A percentile compares a stretch with the other conserved stretches of the same genome.
phyloP scores from a whole-genome alignment of 2,113 vertebrate species.

The Elgaria multicarinata region DNA sequence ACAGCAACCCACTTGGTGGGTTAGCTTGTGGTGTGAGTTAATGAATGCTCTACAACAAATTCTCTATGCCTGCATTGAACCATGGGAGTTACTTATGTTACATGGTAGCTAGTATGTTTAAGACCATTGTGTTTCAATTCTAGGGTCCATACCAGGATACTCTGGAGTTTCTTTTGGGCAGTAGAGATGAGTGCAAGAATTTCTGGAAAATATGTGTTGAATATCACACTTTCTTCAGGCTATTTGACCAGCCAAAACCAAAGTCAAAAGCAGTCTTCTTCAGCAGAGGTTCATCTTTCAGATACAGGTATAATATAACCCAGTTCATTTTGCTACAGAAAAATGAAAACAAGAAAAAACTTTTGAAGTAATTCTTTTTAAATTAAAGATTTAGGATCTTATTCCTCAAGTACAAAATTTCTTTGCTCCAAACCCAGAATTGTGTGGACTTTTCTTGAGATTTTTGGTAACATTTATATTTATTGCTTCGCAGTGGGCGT shows the following conservation, averaged over 20 bases:
- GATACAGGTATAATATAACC: slow-evolving; percentile 89
- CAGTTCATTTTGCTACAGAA: neutral
- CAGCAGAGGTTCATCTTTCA: slow-evolving; percentile 94
- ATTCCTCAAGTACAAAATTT: neutral
- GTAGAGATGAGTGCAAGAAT: slow-evolving; percentile 93
- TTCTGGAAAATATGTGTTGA: slow-evolving; percentile 99
- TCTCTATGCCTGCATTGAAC: neutral
- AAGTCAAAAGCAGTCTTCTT: slow-evolving; percentile 91
- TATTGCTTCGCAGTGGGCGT: slow-evolving; percentile 84
- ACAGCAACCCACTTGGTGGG: no score
- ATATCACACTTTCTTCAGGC: slow-evolving; percentile 94
- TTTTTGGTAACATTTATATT: slow-evolving; percentile 47
- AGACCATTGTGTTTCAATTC: slow-evolving; percentile 33
- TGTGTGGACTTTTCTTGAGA: neutral
- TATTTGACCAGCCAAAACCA: slow-evolving; percentile 92
- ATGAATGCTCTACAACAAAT: neutral
- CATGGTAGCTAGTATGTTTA: neutral
- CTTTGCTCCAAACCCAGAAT: neutral
- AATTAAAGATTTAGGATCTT: slow-evolving; percentile 19
- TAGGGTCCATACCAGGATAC: slow-evolving; percentile 95
- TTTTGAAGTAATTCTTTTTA: slow-evolving; percentile 12
- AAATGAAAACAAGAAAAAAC: neutral
- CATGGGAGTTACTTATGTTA: neutral
- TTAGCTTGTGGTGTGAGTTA: no score
- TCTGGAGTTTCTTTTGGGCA: slow-evolving; percentile 91